Conservation (phyloP, 1,140 invertebrate species). For the Drosophila tsacasi region DNA sequence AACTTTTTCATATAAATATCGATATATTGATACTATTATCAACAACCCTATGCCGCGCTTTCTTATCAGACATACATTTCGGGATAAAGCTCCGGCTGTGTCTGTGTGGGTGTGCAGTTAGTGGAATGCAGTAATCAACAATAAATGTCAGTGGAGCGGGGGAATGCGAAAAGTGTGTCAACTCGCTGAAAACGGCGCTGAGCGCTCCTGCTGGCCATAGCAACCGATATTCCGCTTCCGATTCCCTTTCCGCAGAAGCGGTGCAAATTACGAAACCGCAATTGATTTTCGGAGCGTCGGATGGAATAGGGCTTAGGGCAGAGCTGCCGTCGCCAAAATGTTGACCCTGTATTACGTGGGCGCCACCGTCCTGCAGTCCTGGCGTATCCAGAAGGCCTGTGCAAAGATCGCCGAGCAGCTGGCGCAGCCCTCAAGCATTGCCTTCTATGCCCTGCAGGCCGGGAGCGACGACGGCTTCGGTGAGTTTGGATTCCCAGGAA, state of each 20-base stretch:
- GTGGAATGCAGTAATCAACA: conserved; percentile 69
- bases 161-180: conserved; percentile 68
- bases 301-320: conserved; percentile 35
- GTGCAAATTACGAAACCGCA: conserved; percentile 65
- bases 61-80: conserved; percentile 44
- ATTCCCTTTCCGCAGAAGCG: conserved; percentile 26
- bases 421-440: conserved; percentile 81
- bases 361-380: conserved; percentile 89
- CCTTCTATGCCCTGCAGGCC: conserved; percentile 82
- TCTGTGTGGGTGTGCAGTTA: conserved; percentile 17
- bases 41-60: too few species aligned
- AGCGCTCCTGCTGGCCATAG: conserved; percentile 52
- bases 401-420: conserved; percentile 85
- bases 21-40: too few species aligned
- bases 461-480: conserved; percentile 76
- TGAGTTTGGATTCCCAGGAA: conserved; percentile 31
- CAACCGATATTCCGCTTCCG: conserved; percentile 45
- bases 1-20: too few species aligned
- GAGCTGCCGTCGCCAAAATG: conserved; percentile 46
- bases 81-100: conserved; percentile 20
- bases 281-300: conserved; percentile 64
- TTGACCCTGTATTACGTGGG: conserved; percentile 89
- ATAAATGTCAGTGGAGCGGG: conserved; percentile 65
- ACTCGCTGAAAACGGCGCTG: conserved; percentile 48
- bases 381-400: conserved; percentile 87